Conservation (phyloP, 2,797 vertebrate species). For the Lerista edwardsae region DNA sequence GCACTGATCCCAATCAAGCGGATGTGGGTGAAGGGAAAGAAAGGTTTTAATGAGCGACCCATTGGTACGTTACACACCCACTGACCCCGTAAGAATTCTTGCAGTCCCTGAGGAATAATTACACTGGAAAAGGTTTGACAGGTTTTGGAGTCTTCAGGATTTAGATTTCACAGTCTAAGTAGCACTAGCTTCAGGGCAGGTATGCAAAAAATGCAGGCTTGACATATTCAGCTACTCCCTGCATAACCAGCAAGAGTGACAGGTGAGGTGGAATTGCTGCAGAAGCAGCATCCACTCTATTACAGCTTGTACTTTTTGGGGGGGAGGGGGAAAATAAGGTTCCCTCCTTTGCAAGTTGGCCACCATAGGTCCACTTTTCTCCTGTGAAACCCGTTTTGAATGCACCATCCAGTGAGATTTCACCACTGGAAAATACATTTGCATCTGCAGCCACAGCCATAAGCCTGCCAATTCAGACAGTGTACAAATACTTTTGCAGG, state of each 20-base stretch:
- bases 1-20: background rate
- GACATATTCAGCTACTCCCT: constrained; percentile 43
- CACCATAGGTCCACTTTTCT: no score
- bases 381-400: background rate
- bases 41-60: background rate
- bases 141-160: background rate
- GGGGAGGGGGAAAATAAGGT: background rate
- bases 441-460: background rate
- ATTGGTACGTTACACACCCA: background rate
- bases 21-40: no score
- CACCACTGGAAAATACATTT: background rate
- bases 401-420: background rate
- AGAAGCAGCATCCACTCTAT: constrained; percentile 8
- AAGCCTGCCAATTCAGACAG: no score
- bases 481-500: no score
- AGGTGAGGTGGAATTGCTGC: constrained; percentile 46
- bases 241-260: constrained; percentile 49
- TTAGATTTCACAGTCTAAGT: constrained; percentile 3
- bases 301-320: background rate
- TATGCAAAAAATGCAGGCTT: constrained; percentile 64
- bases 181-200: constrained; percentile 59
- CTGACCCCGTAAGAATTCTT: background rate
- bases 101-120: background rate
- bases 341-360: no score
- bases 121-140: background rate